Conservation (phyloP, 2,797 vertebrate genomes). For the Aplochiton taeniatus region DNA sequence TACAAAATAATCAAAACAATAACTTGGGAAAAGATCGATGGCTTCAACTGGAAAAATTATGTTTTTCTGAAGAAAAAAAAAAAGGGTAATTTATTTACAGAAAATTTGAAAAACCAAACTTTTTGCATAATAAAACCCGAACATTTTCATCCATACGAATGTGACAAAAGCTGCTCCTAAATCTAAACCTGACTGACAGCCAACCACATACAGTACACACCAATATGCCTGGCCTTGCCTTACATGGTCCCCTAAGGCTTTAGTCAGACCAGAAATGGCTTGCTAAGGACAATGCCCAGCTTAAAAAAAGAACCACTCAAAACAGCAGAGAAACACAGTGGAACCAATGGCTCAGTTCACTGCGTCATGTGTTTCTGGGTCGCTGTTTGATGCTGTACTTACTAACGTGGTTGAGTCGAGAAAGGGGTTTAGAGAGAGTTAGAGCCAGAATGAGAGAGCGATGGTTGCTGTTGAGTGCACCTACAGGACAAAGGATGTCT, state of each 20-base stretch:
- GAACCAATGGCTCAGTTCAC: slow-evolving; percentile 15
- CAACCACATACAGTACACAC: slow-evolving; percentile 10
- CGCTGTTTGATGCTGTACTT: slow-evolving; percentile 56
- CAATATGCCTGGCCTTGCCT: too few species aligned
- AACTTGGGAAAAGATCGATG: slow-evolving; percentile 32
- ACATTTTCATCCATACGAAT: too few species aligned
- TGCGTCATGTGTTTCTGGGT: slow-evolving; percentile 2
- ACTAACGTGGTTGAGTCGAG: slow-evolving; percentile 81
- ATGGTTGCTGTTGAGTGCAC: slow-evolving; percentile 64
- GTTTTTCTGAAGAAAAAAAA: not conserved
- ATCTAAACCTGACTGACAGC: slow-evolving; percentile 27
- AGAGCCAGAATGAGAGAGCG: slow-evolving; percentile 79
- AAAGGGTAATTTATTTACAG: not conserved
- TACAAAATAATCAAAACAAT: slow-evolving; percentile 43
- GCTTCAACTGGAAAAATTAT: slow-evolving; percentile 14
- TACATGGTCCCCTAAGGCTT: too few species aligned
- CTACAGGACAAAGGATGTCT: slow-evolving; percentile 75
- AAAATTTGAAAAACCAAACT: not conserved
- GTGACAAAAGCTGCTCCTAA: slow-evolving; percentile 11
- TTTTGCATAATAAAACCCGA: not conserved
- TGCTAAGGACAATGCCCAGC: too few species aligned
- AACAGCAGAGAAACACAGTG: slow-evolving; percentile 11
- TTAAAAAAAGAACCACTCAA: too few species aligned
- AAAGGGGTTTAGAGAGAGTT: slow-evolving; percentile 82
- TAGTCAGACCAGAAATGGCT: too few species aligned